These are phyloP conservation scores for Glandiceps talaboti DNA, from an alignment of 53 echinoderm and acorn worm genomes.

Conservation along the genomic window DNA sequence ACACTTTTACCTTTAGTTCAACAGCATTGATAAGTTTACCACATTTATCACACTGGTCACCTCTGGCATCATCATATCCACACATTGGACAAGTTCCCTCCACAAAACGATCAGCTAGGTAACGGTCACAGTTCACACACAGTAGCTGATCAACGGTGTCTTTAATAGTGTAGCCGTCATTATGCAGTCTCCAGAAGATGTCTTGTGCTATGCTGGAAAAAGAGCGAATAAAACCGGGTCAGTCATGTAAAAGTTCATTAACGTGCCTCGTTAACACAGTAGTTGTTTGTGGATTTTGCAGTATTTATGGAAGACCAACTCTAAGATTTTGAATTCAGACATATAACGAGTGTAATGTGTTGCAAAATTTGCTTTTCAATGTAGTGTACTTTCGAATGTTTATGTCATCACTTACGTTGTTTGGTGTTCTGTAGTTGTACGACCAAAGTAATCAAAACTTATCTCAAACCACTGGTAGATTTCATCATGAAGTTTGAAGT, in stretches of 20 bases:
- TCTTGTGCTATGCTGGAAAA: conserved; percentile 98
- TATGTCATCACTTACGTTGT: conserved; percentile 88
- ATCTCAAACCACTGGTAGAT: conserved; percentile 90
- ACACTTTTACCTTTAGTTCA: conserved; percentile 94
- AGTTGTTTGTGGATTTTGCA: conserved; percentile 86
- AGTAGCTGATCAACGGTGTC: conserved; percentile 88
- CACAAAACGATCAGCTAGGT: conserved; percentile 87
- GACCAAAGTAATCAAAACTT: conserved; percentile 86
- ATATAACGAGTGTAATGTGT: too few relatives aligned
- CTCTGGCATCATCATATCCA: conserved; percentile 84
- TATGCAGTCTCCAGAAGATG: conserved; percentile 80
- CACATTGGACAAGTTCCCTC: conserved; percentile 93
- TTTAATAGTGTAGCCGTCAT: conserved; percentile 27
- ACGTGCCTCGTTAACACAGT: too few relatives aligned
- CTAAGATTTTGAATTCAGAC: too few relatives aligned
- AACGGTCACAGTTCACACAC: conserved; percentile 74
- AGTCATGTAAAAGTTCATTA: too few relatives aligned
- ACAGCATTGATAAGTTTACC: conserved; percentile 94
- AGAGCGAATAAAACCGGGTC: too few relatives aligned
- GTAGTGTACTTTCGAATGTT: too few relatives aligned
- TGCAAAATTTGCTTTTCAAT: too few relatives aligned
- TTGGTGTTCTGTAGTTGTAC: conserved; percentile 87
- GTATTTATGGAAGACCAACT: too few relatives aligned
- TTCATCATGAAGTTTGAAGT: conserved; percentile 66
- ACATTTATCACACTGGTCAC: conserved; percentile 97